Conservation (phyloP, 2,797 vertebrate genomes). For the Sebastes matsubarae region DNA sequence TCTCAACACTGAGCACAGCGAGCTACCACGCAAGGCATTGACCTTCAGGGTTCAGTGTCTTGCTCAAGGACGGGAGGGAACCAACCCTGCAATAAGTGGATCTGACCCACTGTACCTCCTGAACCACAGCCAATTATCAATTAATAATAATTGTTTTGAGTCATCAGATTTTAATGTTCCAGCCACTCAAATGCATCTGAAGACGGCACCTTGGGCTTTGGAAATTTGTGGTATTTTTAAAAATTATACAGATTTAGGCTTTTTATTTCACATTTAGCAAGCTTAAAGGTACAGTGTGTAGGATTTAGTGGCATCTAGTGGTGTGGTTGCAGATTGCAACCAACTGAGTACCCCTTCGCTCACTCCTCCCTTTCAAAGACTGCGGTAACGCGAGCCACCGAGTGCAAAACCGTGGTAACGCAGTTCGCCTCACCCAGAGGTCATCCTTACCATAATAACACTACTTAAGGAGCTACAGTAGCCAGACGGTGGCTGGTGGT, state of each 20-base stretch:
- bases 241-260: neutral
- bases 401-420: no score
- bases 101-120: neutral
- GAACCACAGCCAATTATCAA: neutral
- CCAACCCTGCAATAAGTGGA: neutral
- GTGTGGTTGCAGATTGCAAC: no score
- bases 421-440: rapidly evolving
- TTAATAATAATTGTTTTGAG: neutral
- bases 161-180: neutral
- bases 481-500: rapidly evolving
- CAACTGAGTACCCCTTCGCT: no score
- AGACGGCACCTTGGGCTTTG: neutral
- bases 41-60: neutral
- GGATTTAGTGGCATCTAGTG: rapidly evolving
- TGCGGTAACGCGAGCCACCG: rapidly evolving
- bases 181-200: neutral
- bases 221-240: neutral
- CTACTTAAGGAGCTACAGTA: no score
- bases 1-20: neutral
- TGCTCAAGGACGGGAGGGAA: neutral
- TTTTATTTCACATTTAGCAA: neutral
- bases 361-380: no score
- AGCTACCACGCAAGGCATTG: neutral
- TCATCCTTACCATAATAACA: rapidly evolving
- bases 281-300: no score